These are phyloP conservation scores for Mormyrus proboscirostris DNA, from an alignment of 2,797 vertebrate species.

Conservation along the genomic window DNA sequence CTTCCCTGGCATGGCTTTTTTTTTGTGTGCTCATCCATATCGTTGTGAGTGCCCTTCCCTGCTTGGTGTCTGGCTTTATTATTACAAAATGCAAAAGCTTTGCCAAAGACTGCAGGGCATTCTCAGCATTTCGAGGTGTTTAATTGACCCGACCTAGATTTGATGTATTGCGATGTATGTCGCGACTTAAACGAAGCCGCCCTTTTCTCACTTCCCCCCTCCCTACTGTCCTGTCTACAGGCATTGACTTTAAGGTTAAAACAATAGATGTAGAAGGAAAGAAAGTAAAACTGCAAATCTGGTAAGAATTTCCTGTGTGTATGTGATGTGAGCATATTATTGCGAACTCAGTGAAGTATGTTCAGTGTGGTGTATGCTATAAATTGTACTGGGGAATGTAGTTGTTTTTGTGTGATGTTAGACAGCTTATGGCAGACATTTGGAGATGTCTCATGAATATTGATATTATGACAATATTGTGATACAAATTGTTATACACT, in stretches of 20 bases:
- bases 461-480: neutral
- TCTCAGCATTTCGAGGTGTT: conserved; percentile 14
- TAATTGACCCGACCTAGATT: conserved; percentile 43
- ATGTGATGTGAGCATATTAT: neutral
- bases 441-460: neutral
- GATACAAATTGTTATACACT: neutral
- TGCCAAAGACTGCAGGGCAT: neutral
- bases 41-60: conserved; percentile 24
- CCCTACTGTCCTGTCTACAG: conserved; percentile 42
- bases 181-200: neutral
- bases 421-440: neutral
- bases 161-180: conserved; percentile 18
- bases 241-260: conserved; percentile 94
- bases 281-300: conserved; percentile 91
- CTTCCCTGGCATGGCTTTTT: conserved; percentile 34
- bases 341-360: neutral
- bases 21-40: conserved; percentile 49
- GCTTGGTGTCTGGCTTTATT: conserved; percentile 17
- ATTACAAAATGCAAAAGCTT: conserved; percentile 18
- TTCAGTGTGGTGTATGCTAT: neutral
- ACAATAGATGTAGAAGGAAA: conserved; percentile 87
- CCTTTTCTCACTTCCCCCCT: conserved; percentile 31
- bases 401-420: neutral
- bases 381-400: neutral
- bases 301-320: conserved; percentile 58